A percentile compares a stretch with the other conserved stretches of the same genome.
Conservation (phyloP, 2,888 invertebrate species). For the Apotomis betuletana region DNA sequence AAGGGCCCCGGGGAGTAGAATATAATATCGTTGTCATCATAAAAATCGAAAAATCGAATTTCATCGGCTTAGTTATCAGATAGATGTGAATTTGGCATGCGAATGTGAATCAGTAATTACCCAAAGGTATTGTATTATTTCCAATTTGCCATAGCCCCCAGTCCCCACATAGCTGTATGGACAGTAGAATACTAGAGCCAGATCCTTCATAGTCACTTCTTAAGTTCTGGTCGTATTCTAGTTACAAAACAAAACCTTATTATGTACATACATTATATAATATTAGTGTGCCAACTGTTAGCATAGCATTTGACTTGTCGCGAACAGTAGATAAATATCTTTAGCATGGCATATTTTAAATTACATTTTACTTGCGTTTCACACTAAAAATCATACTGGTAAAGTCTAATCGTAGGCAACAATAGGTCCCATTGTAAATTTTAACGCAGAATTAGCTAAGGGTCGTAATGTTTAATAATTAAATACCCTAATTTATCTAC, state of each 20-base stretch:
- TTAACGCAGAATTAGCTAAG: constrained; percentile 29
- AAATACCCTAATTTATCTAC: constrained; percentile 23
- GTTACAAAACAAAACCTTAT: no score
- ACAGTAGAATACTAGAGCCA: no score
- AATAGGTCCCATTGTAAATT: constrained; percentile 40
- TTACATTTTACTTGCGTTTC: constrained; percentile 13
- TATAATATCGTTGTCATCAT: background rate
- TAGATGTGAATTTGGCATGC: background rate
- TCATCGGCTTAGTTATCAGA: background rate
- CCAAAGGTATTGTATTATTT: no score
- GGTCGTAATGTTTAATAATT: constrained; percentile 20
- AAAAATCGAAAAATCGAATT: background rate
- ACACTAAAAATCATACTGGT: constrained; percentile 25
- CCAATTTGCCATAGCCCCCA: no score
- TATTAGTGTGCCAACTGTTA: background rate
- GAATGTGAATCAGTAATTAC: background rate
- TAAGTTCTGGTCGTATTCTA: no score
- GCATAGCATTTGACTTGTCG: background rate
- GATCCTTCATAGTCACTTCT: no score
- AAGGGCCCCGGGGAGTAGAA: background rate
- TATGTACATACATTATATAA: background rate
- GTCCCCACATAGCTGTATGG: no score
- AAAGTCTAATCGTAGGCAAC: constrained; percentile 38
- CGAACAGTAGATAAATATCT: constrained; percentile 16
- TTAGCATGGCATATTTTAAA: constrained; percentile 6